Evolutionary conservation across 2,113 vertebrate genomes (phyloP), one percentile per base, ranked within the genome.

Genomic region (Phoxinus phoxinus): DNA sequence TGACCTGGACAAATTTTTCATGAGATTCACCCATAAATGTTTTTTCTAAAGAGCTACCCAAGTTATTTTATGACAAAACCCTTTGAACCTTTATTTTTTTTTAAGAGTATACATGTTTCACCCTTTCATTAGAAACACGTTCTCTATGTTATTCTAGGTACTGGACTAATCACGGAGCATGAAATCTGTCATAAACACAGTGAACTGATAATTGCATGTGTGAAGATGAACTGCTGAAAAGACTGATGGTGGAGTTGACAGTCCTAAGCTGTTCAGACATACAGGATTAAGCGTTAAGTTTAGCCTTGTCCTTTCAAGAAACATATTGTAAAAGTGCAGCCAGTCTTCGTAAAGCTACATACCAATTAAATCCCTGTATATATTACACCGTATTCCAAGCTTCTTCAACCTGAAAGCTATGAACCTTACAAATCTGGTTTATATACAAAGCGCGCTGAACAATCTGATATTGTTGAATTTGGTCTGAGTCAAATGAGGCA

Each of bases 231-330:
- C 41, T 30, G 35, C 58, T 67, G 21, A 63, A 63, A 61, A 59
- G 56, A n/a, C 56, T 44, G 13, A 80, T 37, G 74, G 77, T 63
- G 56, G 32, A 41, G 32, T 44, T 44, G 32, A 41, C 56, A 13
- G 37, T 27, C 27, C 58, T 61, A 67, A 81, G 58, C 41, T 67
- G 59, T 67, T 67, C 61, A 48, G 58, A 51, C 25, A 30, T 67
- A 48, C 41, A 81, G 79, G 79, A 81, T 67, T 81, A 67, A 46
- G 59, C 1, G 3, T 69, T 53, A 69, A 69, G 1, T 82, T 82
- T 53, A 82, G 44, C 63, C 44, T 48, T 82, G 44, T 7, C 17
- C 4, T 53, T 82, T 69, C 17, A 25, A 25, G 17, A 69, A 69
- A 51, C 80, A 63, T 21, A 25, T 27, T 77, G 75, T 63, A 61